Evolutionary conservation across 2,113 vertebrate genomes (phyloP).

Genomic region (Ia io): DNA sequence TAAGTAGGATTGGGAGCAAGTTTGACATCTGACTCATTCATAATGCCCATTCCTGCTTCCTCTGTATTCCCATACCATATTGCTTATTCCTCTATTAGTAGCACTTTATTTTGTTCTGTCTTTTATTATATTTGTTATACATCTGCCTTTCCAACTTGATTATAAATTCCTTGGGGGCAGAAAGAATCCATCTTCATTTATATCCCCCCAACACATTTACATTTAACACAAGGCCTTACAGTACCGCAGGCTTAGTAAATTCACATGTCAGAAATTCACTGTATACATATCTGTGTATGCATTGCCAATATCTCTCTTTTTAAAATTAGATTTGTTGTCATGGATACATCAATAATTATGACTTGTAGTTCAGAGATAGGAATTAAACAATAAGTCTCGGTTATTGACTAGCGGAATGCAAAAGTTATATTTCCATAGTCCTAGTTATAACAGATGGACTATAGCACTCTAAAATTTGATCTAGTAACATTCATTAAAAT

Average conservation of each 20-base stretch:
- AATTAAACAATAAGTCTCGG: conserved; percentile 35
- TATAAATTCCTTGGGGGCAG: conserved; percentile 17
- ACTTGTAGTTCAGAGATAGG: conserved; percentile 18
- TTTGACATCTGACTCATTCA: neutral
- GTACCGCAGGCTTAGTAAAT: neutral
- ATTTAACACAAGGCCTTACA: neutral
- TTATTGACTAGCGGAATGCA: conserved; percentile 42
- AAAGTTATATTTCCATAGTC: conserved; percentile 36
- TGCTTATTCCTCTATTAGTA: neutral
- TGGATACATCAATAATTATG: conserved; percentile 24
- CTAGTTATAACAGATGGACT: conserved; percentile 59
- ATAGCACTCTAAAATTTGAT: conserved; percentile 54
- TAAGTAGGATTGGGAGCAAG: neutral
- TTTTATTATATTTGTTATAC: conserved; percentile 36
- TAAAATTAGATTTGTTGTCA: conserved; percentile 39
- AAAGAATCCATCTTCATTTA: conserved; percentile 32
- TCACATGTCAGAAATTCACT: neutral
- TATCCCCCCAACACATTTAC: neutral
- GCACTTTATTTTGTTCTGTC: neutral
- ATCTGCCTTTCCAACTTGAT: conserved; percentile 38
- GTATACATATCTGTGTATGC: neutral
- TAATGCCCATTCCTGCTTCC: neutral
- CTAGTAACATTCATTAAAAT: conserved; percentile 69
- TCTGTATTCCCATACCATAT: neutral
- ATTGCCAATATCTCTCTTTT: neutral